Conservation (phyloP, 2,113 vertebrate genomes). For the Calidris pugnax region DNA sequence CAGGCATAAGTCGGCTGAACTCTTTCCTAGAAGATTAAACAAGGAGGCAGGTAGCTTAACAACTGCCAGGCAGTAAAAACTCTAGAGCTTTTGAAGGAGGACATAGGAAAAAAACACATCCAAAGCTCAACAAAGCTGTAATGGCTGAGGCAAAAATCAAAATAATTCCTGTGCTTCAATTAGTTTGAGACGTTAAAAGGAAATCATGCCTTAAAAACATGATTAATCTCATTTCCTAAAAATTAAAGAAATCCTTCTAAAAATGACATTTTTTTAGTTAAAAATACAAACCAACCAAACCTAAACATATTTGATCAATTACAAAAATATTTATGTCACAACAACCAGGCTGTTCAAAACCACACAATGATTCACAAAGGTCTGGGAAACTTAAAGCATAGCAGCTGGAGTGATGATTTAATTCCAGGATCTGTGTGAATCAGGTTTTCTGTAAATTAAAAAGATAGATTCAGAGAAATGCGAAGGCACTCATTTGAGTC, state of each 20-base stretch:
- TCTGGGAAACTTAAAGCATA: slow-evolving; percentile 51
- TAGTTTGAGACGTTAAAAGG: slow-evolving; percentile 35
- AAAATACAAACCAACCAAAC: slow-evolving; percentile 46
- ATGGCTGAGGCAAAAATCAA: background rate
- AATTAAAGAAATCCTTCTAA: slow-evolving; percentile 38
- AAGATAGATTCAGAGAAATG: slow-evolving; percentile 30
- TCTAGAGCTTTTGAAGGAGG: background rate
- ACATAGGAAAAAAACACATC: background rate
- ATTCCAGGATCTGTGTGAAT: slow-evolving; percentile 59
- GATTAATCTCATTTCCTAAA: slow-evolving; percentile 64
- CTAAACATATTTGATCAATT: slow-evolving; percentile 64
- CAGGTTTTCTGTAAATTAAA: slow-evolving; percentile 65
- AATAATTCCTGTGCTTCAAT: slow-evolving; percentile 19
- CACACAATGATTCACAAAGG: slow-evolving; percentile 69
- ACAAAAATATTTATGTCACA: slow-evolving; percentile 59
- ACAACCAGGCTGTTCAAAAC: slow-evolving; percentile 58
- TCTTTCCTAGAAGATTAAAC: background rate
- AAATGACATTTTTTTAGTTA: background rate
- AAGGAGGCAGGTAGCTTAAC: slow-evolving; percentile 14
- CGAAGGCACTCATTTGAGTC: background rate
- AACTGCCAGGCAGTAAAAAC: background rate
- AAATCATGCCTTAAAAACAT: slow-evolving; percentile 5
- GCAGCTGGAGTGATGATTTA: slow-evolving; percentile 63
- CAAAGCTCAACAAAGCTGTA: background rate
- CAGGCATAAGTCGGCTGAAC: background rate